These are phyloP conservation scores for Goniozus legneri DNA, from an alignment of 1,140 invertebrate genomes.

Conservation along the genomic window DNA sequence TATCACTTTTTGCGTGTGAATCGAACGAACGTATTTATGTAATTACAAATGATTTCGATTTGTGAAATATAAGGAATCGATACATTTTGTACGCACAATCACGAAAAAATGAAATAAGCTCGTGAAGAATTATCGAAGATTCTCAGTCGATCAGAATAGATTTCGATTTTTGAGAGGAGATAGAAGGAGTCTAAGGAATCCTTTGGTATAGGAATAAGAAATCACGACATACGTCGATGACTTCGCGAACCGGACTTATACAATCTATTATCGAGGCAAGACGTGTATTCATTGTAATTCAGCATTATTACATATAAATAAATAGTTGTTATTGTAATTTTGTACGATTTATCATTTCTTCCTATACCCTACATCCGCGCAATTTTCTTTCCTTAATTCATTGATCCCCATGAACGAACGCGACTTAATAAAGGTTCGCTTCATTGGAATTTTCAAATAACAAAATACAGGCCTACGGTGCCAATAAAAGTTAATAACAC, in stretches of 20 bases:
- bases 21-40: too few species aligned
- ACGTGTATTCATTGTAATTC: slow-evolving; percentile 56
- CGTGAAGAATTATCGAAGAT: too few species aligned
- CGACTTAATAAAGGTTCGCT: not conserved
- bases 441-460: too few species aligned
- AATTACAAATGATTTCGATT: too few species aligned
- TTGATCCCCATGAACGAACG: not conserved
- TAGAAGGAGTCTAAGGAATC: not conserved
- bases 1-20: too few species aligned
- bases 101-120: too few species aligned
- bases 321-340: slow-evolving; percentile 56
- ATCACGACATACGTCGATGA: slow-evolving; percentile 23
- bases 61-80: too few species aligned
- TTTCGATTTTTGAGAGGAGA: slow-evolving; percentile 14
- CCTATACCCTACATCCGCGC: not conserved
- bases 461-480: too few species aligned
- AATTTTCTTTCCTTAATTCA: not conserved
- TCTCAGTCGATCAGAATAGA: slow-evolving; percentile 8
- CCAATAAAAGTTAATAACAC: too few species aligned
- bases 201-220: too few species aligned
- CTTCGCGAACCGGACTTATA: slow-evolving; percentile 42
- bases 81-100: too few species aligned
- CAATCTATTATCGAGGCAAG: slow-evolving; percentile 51
- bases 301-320: slow-evolving; percentile 57
- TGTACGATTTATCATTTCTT: slow-evolving; percentile 6